Conservation (phyloP, 2,888 invertebrate species). For the Hecatera dysodea region DNA sequence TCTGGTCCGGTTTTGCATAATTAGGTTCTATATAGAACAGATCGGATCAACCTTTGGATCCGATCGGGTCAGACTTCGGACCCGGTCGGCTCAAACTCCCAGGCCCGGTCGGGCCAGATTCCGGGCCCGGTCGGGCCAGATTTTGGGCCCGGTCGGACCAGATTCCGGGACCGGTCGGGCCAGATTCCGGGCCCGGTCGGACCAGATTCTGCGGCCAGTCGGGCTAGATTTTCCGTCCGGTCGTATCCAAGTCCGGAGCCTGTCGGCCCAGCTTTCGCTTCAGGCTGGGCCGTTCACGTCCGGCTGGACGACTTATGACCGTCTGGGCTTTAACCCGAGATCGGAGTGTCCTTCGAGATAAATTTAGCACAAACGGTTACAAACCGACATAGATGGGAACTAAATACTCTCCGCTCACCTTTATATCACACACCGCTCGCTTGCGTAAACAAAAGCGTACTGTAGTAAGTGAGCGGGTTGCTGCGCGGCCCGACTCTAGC, state of each 20-base stretch:
- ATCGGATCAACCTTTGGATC: not conserved
- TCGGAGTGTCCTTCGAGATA: not conserved
- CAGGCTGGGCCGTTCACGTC: not conserved
- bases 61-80: not conserved
- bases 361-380: no score
- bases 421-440: not conserved
- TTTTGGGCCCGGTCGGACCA: not conserved
- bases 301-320: not conserved
- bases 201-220: not conserved
- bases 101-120: not conserved
- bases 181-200: not conserved
- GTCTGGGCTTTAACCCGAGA: conserved; percentile 11
- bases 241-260: not conserved
- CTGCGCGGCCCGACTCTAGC: not conserved
- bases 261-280: not conserved
- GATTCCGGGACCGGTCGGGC: not conserved
- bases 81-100: not conserved
- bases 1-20: no score
- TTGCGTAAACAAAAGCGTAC: conserved; percentile 1
- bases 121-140: not conserved
- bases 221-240: not conserved
- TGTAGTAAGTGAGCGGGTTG: not conserved
- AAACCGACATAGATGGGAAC: no score
- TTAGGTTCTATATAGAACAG: not conserved
- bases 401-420: no score